Evolutionary conservation across 2,797 vertebrate genomes (phyloP).

Genomic region (Urophycis tenuis): DNA sequence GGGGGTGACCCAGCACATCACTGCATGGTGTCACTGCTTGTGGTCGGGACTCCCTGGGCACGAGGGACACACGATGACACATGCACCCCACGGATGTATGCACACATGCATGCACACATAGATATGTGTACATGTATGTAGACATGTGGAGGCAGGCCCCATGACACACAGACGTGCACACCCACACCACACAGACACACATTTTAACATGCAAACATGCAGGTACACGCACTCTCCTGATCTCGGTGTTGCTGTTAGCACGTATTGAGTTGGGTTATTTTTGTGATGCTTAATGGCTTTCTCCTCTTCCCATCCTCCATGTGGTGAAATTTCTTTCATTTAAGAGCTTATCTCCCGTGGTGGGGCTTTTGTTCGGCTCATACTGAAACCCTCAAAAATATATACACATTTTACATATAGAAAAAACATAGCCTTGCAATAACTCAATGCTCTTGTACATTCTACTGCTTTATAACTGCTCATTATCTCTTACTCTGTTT

Average conservation of each 20-base stretch:
- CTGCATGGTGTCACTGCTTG: slow-evolving; percentile 45
- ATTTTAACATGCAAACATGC: slow-evolving; percentile 9
- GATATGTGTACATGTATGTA: neutral
- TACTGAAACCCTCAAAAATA: neutral
- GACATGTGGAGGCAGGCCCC: too few relatives aligned
- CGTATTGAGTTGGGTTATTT: neutral
- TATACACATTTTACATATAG: neutral
- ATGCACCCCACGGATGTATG: neutral
- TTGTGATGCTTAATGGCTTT: neutral
- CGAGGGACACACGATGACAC: slow-evolving; percentile 26
- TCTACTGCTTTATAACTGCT: neutral
- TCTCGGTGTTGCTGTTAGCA: neutral
- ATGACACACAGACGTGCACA: slow-evolving; percentile 11
- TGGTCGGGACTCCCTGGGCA: slow-evolving; percentile 41
- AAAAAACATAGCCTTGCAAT: neutral
- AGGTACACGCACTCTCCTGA: slow-evolving; percentile 12
- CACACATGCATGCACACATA: slow-evolving; percentile 3
- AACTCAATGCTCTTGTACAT: neutral
- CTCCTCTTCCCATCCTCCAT: neutral
- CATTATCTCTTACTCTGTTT: neutral
- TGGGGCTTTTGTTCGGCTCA: neutral
- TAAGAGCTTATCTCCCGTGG: neutral
- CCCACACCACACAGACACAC: slow-evolving; percentile 1
- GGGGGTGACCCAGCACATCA: slow-evolving; percentile 42
- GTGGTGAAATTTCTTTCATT: neutral